phyloP scores from a whole-genome alignment of 2,113 vertebrate species.

The Equus przewalskii region DNA sequence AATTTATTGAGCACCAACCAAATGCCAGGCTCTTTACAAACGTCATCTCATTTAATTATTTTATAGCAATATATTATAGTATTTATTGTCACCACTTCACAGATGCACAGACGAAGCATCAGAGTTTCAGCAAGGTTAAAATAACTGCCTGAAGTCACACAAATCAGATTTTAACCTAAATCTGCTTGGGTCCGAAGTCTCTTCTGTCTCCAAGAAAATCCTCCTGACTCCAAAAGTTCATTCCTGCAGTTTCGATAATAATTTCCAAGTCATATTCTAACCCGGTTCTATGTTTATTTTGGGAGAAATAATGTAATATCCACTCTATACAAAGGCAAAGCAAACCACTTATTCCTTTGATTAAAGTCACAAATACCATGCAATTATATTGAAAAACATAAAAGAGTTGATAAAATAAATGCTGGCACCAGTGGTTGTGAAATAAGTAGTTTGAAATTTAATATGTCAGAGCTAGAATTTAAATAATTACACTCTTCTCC shows the following conservation, averaged over 20 bases:
- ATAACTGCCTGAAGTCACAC: neutral
- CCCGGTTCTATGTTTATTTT: neutral
- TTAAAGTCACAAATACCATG: neutral
- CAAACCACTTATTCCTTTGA: neutral
- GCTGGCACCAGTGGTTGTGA: neutral
- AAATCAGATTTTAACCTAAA: neutral
- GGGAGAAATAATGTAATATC: neutral
- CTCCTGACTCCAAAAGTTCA: neutral
- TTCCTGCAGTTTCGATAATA: neutral
- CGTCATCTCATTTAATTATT: neutral
- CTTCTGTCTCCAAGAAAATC: neutral
- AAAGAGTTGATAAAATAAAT: neutral
- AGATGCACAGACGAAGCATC: neutral
- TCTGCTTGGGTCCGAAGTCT: neutral
- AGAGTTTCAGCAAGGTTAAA: conserved; percentile 24
- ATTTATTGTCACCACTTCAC: conserved; percentile 6
- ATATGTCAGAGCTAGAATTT: neutral
- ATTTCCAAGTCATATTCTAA: conserved; percentile 5
- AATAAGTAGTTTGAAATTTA: neutral
- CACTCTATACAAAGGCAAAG: neutral
- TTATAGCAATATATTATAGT: neutral
- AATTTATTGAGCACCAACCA: conserved; percentile 19
- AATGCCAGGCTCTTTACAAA: conserved; percentile 43
- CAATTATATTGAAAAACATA: neutral
- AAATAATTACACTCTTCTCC: neutral